Conservation (phyloP, 2,113 vertebrate species). For the Tetrax tetrax region DNA sequence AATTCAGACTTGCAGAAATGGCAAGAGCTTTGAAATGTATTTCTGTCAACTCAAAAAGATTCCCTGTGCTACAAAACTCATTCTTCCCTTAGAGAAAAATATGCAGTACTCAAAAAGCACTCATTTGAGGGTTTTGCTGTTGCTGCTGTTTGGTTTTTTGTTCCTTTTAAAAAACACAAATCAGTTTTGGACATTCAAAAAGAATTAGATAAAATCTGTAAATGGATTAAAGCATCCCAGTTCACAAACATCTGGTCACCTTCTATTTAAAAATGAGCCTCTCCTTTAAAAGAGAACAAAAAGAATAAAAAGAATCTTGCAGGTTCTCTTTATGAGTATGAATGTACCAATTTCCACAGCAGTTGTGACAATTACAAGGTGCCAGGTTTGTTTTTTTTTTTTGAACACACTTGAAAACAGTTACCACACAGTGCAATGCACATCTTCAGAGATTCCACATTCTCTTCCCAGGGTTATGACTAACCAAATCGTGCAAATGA, state of each 20-base stretch:
- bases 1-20: neutral
- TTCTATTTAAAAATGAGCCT: neutral
- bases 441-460: neutral
- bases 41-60: neutral
- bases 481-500: conserved; percentile 21
- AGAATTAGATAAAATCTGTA: neutral
- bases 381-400: neutral
- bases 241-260: neutral
- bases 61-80: neutral
- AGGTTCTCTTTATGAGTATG: neutral
- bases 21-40: neutral
- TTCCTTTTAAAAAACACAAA: neutral
- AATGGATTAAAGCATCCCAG: conserved; percentile 19
- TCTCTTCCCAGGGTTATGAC: conserved; percentile 12
- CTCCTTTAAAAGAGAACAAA: neutral
- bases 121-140: neutral
- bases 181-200: neutral
- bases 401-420: neutral
- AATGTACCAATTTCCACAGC: neutral
- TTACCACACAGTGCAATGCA: neutral
- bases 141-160: neutral
- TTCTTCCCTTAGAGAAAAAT: neutral
- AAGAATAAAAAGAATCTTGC: too few species aligned
- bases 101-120: neutral
- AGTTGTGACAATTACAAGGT: neutral